phyloP scores from a whole-genome alignment of 2,888 invertebrate species.

The Zootermopsis nevadensis region DNA sequence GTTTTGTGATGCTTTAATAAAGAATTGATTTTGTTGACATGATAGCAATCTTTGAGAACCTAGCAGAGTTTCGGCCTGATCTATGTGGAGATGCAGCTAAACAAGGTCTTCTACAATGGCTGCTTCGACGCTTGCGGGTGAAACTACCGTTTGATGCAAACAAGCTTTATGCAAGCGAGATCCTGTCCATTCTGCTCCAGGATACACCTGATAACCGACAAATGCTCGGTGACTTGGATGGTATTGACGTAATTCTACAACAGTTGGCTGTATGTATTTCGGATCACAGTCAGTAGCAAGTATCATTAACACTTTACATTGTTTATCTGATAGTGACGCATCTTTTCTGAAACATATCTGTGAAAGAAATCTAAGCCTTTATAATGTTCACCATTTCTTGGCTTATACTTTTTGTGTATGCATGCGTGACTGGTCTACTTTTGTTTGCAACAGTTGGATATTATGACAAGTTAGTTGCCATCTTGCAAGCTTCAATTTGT shows the following conservation, averaged over 20 bases:
- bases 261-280: constrained; percentile 81
- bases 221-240: constrained; percentile 90
- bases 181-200: constrained; percentile 94
- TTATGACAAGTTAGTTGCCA: no score
- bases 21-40: constrained; percentile 53
- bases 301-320: no score
- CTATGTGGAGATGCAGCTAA: constrained; percentile 87
- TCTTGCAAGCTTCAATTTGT: no score
- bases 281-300: no score
- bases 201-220: constrained; percentile 85
- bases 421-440: no score
- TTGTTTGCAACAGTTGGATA: no score
- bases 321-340: no score
- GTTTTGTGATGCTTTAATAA: not conserved
- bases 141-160: constrained; percentile 95
- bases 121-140: constrained; percentile 87
- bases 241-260: constrained; percentile 95
- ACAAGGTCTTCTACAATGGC: constrained; percentile 92
- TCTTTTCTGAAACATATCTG: no score
- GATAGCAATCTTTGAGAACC: constrained; percentile 91
- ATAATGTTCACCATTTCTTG: no score
- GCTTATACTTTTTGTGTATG: no score
- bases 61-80: constrained; percentile 90
- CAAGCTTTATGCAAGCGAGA: constrained; percentile 95
- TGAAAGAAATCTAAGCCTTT: no score